These are phyloP conservation scores for Basileuterus tristriatus DNA, from an alignment of 2,797 vertebrate species.

Conservation along the genomic window DNA sequence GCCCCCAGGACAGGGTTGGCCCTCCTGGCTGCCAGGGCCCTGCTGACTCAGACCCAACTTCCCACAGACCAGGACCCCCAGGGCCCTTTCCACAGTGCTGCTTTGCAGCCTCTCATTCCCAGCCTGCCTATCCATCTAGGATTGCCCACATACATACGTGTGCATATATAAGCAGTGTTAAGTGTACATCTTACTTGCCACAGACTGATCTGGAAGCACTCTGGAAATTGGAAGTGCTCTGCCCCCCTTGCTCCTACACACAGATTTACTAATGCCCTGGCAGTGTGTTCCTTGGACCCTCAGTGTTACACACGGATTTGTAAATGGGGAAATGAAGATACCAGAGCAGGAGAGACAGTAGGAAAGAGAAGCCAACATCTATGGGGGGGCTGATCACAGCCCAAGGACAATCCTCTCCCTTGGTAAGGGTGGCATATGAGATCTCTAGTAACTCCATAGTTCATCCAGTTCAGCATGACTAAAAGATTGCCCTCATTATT, in stretches of 20 bases:
- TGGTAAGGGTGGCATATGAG: neutral
- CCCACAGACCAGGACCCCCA: accelerated
- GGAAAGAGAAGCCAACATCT: neutral
- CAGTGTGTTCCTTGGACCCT: neutral
- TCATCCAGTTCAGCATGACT: neutral
- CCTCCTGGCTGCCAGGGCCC: neutral
- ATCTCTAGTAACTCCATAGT: neutral
- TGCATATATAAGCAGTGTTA: neutral
- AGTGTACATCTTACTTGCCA: neutral
- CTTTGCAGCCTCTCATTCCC: neutral
- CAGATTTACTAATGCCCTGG: neutral
- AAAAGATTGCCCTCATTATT: neutral
- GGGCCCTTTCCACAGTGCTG: neutral
- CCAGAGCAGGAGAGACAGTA: neutral
- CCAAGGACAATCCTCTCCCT: neutral
- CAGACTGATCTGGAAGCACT: neutral
- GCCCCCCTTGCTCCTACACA: neutral
- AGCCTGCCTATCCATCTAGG: neutral
- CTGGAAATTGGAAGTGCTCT: neutral
- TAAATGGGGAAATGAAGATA: neutral
- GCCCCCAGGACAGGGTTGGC: neutral
- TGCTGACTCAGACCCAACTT: accelerated
- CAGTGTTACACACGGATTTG: accelerated
- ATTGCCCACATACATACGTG: neutral
- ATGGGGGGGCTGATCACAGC: neutral